Base-by-base conservation (phyloP, 1,140 invertebrate genomes). In the Aphaenogaster floridana region DNA sequence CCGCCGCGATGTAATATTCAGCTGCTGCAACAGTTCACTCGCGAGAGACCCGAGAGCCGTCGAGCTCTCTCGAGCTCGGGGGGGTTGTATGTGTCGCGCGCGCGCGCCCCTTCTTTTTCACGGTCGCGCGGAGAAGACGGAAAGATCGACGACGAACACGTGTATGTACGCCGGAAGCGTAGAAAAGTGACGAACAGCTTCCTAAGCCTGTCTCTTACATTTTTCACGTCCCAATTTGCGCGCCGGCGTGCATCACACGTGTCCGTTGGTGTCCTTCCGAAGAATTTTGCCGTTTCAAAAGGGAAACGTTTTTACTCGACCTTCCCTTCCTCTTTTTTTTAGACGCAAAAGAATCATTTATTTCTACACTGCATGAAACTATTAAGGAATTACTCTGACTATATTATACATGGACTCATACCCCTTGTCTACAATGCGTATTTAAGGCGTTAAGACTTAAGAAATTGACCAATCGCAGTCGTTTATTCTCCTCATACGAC, bases 141-240 rank as follows among this genome's bases (percentile, higher is more conserved):
- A 36, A 81, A 28, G 36, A 34, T 81, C 54, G 15, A 48, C 21
- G 21, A 17, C 8, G 13, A 15, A 42, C 63, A 50, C 61, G 48
- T 66, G 59, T 39, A 36, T 15, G 36, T n/a, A 34, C 9, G 52
- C 15, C 66, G 39, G 79, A 71, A 81, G 21, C 39, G 28, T 28
- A n/a, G 39, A 83, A 45, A 28, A 83, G 50, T 39, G 48, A 59
- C 52, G 54, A 83, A 69, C 64, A 45, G 63, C 39, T 28, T 3
- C 54, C 80, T 83, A 61, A 83, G 28, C 54, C 68, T 80, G 80
- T 83, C 80, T 72, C 42, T 83, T 83, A 83, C 80, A 83, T 74
- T 83, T 83, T 83, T 83, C 80, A 84, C 54, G 17, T 84, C 63
- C 72, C 80, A 84, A 84, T 84, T 84, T 76, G n/a, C 42, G 52